Evolutionary conservation across 2,888 invertebrate genomes (phyloP).

Genomic region (Melanchra persicariae): DNA sequence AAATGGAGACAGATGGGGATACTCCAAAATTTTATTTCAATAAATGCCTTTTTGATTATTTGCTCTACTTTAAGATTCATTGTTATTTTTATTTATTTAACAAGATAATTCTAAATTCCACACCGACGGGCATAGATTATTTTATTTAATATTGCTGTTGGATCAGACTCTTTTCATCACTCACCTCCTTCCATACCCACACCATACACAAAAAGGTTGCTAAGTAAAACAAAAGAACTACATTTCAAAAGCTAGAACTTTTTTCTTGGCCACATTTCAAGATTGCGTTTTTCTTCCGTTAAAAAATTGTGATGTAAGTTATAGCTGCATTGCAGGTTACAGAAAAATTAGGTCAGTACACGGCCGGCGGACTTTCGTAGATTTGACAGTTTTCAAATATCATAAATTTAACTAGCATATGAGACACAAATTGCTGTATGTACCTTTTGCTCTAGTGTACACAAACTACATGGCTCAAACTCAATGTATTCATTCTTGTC

Average conservation of each 20-base stretch:
- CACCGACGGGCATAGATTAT: too few relatives aligned
- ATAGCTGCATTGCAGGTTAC: slow-evolving; percentile 85
- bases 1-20: too few relatives aligned
- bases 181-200: not conserved
- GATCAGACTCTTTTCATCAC: not conserved
- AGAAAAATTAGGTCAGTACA: slow-evolving; percentile 84
- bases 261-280: slow-evolving; percentile 6
- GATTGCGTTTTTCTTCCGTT: slow-evolving; percentile 54
- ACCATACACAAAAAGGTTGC: not conserved
- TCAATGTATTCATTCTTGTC: slow-evolving; percentile 44
- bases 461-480: slow-evolving; percentile 22
- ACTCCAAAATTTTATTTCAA: too few relatives aligned
- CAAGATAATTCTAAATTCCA: too few relatives aligned
- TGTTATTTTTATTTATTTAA: too few relatives aligned
- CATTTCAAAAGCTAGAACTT: not conserved
- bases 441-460: not conserved
- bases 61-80: too few relatives aligned
- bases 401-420: slow-evolving; percentile 60
- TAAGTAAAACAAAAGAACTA: slow-evolving; percentile 10
- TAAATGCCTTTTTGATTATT: too few relatives aligned
- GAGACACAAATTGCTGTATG: slow-evolving; percentile 34
- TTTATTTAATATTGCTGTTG: not conserved
- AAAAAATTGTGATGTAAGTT: slow-evolving; percentile 58
- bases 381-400: slow-evolving; percentile 79
- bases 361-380: slow-evolving; percentile 68